A percentile compares a stretch with the other conserved stretches of the same genome.
Evolutionary conservation across 35 echinoderm and acorn worm genomes (phyloP).

Genomic region (Anneissia japonica): DNA sequence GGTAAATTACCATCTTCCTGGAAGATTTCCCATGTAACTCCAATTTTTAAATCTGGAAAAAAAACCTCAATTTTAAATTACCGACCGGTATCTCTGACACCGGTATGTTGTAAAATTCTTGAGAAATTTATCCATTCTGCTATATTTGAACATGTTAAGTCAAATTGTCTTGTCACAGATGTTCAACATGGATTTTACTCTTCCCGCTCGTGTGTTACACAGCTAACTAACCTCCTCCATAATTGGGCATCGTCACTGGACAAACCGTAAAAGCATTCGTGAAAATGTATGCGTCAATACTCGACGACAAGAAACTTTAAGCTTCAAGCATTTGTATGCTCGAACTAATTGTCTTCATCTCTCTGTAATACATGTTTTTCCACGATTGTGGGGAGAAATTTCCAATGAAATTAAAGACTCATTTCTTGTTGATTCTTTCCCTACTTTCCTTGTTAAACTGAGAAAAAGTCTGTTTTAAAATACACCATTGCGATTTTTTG

Average conservation of each 20-base stretch:
- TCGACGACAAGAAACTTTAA: no score
- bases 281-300: no score
- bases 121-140: background rate
- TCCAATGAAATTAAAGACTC: no score
- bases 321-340: no score
- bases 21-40: background rate
- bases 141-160: background rate
- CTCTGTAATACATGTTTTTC: no score
- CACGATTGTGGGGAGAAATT: no score
- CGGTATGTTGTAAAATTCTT: background rate
- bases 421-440: no score
- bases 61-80: background rate
- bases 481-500: no score
- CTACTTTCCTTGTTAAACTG: no score
- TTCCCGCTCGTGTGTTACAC: background rate
- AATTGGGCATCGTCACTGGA: background rate
- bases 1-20: background rate
- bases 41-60: background rate
- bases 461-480: no score
- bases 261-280: no score
- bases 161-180: background rate
- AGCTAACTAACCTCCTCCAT: background rate
- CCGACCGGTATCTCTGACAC: background rate
- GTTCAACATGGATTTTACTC: background rate
- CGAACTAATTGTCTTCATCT: no score